phyloP scores from a whole-genome alignment of 2,888 invertebrate species.

The Maniola hyperantus region DNA sequence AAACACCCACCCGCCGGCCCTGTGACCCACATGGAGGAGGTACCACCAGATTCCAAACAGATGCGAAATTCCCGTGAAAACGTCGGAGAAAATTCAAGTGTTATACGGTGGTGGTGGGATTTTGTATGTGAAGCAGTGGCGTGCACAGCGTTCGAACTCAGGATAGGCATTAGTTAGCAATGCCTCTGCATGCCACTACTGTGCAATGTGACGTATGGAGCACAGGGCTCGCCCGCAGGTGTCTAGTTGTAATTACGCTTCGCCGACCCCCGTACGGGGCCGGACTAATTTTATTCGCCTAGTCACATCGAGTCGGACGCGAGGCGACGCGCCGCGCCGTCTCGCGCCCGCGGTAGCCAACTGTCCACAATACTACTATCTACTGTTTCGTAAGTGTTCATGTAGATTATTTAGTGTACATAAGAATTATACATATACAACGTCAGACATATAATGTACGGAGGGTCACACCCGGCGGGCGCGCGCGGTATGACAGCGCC shows the following conservation, averaged over 20 bases:
- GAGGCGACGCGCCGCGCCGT: conserved; percentile 53
- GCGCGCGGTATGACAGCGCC: conserved; percentile 38
- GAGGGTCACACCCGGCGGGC: conserved; percentile 50
- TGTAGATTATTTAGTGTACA: conserved; percentile 75
- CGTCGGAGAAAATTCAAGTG: background rate
- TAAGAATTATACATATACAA: conserved; percentile 73
- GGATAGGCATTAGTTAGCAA: too few species aligned
- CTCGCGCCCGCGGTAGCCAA: conserved; percentile 66
- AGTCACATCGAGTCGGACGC: conserved; percentile 72
- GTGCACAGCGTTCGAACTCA: too few species aligned
- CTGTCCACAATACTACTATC: conserved; percentile 74
- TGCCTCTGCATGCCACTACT: too few species aligned
- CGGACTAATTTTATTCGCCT: conserved; percentile 71
- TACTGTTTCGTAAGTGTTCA: conserved; percentile 79
- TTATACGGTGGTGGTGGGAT: background rate
- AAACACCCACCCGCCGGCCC: conserved; percentile 48
- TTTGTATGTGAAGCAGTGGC: background rate
- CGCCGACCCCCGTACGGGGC: conserved; percentile 59
- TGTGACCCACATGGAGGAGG: conserved; percentile 13
- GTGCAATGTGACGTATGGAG: background rate
- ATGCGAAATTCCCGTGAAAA: background rate
- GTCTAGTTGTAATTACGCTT: conserved; percentile 73
- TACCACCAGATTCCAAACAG: background rate
- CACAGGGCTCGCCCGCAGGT: conserved; percentile 27
- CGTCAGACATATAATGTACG: conserved; percentile 63